phyloP scores from a whole-genome alignment of 2,113 vertebrate species.

The Pygoscelis antarcticus region DNA sequence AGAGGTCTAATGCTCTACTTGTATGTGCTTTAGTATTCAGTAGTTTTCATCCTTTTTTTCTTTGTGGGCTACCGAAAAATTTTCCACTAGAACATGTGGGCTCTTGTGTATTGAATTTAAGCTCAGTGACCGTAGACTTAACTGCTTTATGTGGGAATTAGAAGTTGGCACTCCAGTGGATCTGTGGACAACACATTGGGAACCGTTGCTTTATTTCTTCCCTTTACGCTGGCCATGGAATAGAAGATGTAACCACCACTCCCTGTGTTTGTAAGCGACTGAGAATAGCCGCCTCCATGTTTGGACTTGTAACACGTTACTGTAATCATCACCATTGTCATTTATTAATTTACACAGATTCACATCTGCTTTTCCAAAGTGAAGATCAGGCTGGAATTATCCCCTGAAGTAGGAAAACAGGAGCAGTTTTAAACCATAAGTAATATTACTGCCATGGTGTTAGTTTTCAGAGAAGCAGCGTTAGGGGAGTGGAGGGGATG shows the following conservation, averaged over 20 bases:
- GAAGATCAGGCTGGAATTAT: background rate
- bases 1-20: slow-evolving; percentile 37
- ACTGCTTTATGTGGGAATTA: background rate
- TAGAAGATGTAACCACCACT: background rate
- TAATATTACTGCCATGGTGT: background rate
- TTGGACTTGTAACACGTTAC: background rate
- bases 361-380: background rate
- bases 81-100: background rate
- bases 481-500: background rate
- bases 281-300: background rate
- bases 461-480: background rate
- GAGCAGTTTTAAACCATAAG: background rate
- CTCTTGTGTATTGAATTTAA: background rate
- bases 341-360: background rate
- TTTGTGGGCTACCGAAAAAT: background rate
- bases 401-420: background rate
- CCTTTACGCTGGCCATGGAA: background rate
- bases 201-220: background rate
- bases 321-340: background rate
- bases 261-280: background rate
- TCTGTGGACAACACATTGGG: background rate
- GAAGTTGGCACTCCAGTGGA: background rate
- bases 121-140: background rate
- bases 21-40: background rate
- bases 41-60: slow-evolving; percentile 3